A percentile compares a stretch with the other conserved stretches of the same genome.
phyloP scores from a whole-genome alignment of 2,797 vertebrate genomes.

The Capromys pilorides region DNA sequence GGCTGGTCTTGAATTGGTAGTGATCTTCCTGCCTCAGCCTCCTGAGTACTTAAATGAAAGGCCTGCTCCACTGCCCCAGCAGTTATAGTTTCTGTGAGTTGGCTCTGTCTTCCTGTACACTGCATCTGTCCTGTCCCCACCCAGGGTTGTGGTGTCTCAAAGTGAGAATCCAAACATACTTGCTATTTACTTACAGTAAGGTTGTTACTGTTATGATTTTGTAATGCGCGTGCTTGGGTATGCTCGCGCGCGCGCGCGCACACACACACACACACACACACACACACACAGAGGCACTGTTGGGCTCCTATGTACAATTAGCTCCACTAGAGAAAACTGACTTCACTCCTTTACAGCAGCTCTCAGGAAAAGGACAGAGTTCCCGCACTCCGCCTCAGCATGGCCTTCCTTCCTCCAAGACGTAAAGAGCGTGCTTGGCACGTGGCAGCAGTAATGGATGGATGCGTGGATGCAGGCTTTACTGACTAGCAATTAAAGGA shows the following conservation, averaged over 20 bases:
- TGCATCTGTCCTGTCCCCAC: not conserved
- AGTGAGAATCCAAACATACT: not conserved
- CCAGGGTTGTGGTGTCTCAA: not conserved
- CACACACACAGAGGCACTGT: not conserved
- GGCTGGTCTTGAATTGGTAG: not conserved
- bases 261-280: not conserved
- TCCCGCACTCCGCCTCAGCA: not conserved
- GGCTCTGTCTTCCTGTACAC: not conserved
- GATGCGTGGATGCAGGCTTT: not conserved
- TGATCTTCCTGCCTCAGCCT: not conserved
- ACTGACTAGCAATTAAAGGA: slow-evolving; percentile 27
- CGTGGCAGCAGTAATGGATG: not conserved
- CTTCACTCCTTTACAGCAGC: not conserved
- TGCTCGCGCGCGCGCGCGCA: too few species aligned
- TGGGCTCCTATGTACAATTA: not conserved
- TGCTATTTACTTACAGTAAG: not conserved
- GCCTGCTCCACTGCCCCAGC: not conserved
- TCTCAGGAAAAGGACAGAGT: not conserved
- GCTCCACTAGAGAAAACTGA: not conserved
- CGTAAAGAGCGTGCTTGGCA: not conserved
- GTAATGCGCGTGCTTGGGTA: not conserved
- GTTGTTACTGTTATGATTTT: not conserved
- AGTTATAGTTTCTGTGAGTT: not conserved
- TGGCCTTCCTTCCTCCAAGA: not conserved
- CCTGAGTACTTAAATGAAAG: not conserved